These are phyloP conservation scores for Hypena proboscidalis DNA, from an alignment of 2,888 invertebrate species.

Conservation along the genomic window DNA sequence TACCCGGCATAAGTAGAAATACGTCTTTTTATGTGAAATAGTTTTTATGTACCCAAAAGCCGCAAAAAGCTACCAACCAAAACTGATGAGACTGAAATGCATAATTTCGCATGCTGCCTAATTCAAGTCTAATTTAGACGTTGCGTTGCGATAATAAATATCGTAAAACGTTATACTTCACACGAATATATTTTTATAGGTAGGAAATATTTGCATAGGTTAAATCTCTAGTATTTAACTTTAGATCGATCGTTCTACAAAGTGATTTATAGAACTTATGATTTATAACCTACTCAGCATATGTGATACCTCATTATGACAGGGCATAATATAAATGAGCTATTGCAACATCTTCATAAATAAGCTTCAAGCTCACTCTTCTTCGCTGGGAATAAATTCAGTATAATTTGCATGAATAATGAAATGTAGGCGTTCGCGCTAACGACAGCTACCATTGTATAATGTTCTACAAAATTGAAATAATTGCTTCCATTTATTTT, in stretches of 20 bases:
- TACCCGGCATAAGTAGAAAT: too few species aligned
- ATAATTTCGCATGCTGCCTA: too few species aligned
- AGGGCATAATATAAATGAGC: conserved; percentile 11
- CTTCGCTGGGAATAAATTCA: conserved; percentile 12
- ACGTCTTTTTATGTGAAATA: too few species aligned
- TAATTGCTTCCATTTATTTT: conserved; percentile 23
- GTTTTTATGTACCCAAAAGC: too few species aligned
- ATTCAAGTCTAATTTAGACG: too few species aligned
- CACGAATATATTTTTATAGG: too few species aligned
- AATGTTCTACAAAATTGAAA: conserved; percentile 16
- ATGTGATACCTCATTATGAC: conserved; percentile 5
- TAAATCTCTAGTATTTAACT: too few species aligned
- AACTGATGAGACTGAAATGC: too few species aligned
- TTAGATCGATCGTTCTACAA: conserved; percentile 15
- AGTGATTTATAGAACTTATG: conserved; percentile 8
- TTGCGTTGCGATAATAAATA: too few species aligned
- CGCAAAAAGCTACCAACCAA: too few species aligned
- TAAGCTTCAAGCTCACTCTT: conserved; percentile 4
- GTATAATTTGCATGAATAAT: conserved; percentile 39
- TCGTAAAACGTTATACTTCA: too few species aligned
- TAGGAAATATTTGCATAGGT: too few species aligned
- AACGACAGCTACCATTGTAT: conserved; percentile 22
- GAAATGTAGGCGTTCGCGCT: conserved; percentile 24
- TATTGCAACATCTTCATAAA: conserved; percentile 11
- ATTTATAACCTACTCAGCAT: conserved; percentile 14